Evolutionary conservation across 2,113 vertebrate genomes (phyloP).

Genomic region (Podocnemis expansa): DNA sequence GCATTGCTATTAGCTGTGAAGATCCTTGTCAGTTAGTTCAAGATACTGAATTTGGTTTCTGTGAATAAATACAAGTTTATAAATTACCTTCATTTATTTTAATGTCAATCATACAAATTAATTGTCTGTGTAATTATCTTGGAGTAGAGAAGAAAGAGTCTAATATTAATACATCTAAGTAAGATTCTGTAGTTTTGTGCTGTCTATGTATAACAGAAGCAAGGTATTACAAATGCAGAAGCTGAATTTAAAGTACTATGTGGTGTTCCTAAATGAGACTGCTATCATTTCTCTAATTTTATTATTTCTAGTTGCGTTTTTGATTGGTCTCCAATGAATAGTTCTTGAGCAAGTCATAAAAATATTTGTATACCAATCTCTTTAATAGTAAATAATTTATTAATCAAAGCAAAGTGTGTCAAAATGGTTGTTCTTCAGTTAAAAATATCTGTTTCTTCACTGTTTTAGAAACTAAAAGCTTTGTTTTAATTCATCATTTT

Average conservation of each 20-base stretch:
- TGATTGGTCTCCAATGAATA: background rate
- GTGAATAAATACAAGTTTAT: background rate
- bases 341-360: background rate
- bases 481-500: background rate
- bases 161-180: background rate
- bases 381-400: background rate
- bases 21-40: background rate
- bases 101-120: background rate
- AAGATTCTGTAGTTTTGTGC: background rate
- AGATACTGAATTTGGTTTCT: background rate
- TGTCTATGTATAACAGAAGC: background rate
- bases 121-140: background rate
- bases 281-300: background rate
- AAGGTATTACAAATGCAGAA: background rate
- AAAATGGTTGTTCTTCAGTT: background rate
- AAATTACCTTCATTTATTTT: background rate
- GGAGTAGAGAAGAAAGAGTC: background rate
- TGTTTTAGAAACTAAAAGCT: background rate
- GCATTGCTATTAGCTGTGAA: background rate
- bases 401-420: background rate
- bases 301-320: background rate
- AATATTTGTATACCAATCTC: background rate
- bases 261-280: background rate
- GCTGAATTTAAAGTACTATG: background rate
- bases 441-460: background rate